Base-by-base conservation (phyloP, 1,140 invertebrate species). In the Brachionus koreanus region DNA sequence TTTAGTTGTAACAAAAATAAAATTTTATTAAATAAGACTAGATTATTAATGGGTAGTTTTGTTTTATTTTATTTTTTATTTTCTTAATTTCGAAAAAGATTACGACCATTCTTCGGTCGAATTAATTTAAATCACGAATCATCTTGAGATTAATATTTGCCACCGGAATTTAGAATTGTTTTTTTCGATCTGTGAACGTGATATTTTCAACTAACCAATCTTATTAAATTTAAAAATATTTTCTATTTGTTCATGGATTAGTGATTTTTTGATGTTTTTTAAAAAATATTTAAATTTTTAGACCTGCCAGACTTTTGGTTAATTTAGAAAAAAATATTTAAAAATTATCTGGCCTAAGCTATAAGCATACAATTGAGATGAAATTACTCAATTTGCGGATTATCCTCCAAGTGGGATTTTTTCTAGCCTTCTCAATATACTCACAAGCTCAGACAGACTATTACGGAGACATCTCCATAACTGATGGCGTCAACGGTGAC, bases 241-340 rank as follows among this genome's bases (percentile, higher is more conserved):
- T 37, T 65, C n/a, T 65, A 65, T 69, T 69, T 69, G 9, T 69
- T 69, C 39, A 13, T 33, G 65, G 65, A 69, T 69, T 69, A 69
- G 37, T 23, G 10, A 25, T 39, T 69, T 69, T 39, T 69, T 35
- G n/a, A 39, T 39, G 13, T 42, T 39, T 39, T 39, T 69, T 69
- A 25, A 25, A 12, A 25, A 63, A 63, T 25, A 25, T 63, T 69
- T 42, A 16, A 69, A 39, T 4, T 69, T 69, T 69, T 69, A 37
- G 35, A 69, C 19, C 39, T 65, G 63, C 63, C 63, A 65, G 63
- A 37, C 19, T 69, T 63, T 69, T 69, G 13, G 33, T 6, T 69
- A 37, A 39, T 69, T 69, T n/a, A 19, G 37, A 69, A 37, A 69
- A 35, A 69, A 67, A 65, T 29, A 10, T 16, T 23, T 65, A 33